A percentile compares a stretch with the other conserved stretches of the same genome.
Conservation (phyloP, 2,888 invertebrate genomes). For the Hypomecis atomaria region DNA sequence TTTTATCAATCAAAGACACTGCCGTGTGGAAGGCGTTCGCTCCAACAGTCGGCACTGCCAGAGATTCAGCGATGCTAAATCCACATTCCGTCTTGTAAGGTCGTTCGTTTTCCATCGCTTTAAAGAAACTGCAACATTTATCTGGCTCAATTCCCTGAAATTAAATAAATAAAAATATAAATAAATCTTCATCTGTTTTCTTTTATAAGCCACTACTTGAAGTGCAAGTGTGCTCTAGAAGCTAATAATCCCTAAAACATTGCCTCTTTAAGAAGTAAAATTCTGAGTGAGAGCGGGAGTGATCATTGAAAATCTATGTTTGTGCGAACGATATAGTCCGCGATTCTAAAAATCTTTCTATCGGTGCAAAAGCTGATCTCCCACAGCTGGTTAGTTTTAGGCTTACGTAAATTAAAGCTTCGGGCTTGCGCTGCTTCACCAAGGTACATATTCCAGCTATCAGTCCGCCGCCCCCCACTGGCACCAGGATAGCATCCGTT, state of each 20-base stretch:
- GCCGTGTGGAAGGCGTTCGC: constrained; percentile 64
- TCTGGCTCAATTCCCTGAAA: constrained; percentile 60
- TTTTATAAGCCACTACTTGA: no score
- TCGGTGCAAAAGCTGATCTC: no score
- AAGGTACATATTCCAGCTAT: constrained; percentile 94
- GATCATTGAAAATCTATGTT: no score
- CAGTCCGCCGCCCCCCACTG: constrained; percentile 95
- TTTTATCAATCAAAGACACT: constrained; percentile 58
- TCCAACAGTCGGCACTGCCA: constrained; percentile 59
- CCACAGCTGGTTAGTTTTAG: no score
- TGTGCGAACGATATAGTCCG: no score
- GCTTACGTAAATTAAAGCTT: constrained; percentile 91
- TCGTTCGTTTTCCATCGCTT: constrained; percentile 59
- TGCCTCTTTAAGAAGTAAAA: no score
- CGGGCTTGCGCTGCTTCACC: constrained; percentile 91
- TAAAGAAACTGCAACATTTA: constrained; percentile 59
- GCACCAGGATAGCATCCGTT: constrained; percentile 93
- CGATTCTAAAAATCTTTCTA: no score
- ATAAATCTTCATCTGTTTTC: no score
- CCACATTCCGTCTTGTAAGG: constrained; percentile 50
- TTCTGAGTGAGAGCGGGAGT: no score
- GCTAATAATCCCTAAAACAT: no score
- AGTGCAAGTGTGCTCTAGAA: no score
- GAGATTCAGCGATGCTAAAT: constrained; percentile 48
- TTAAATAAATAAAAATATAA: no score